Base-by-base conservation (phyloP, 2,113 vertebrate species). In the Neotragus pygmaeus region DNA sequence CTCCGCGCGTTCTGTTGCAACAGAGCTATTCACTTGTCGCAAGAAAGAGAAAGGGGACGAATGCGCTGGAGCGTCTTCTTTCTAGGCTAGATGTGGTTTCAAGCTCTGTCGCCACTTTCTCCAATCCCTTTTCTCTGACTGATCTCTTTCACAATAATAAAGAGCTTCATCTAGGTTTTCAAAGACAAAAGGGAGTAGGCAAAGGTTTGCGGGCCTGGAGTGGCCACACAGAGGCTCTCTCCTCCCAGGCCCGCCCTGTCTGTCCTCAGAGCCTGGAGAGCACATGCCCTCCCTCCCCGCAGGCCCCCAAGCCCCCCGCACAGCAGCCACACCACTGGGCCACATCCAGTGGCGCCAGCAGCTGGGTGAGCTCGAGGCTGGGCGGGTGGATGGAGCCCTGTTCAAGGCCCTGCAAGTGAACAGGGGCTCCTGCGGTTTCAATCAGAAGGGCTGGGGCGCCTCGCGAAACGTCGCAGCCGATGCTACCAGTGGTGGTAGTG, bases 1-100 rank as follows among this genome's bases (percentile, higher is more conserved):
- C 70, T 45, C 21, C 5, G 1, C 3, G 8, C 0, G 3, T 6
- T 6, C 7, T 0, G 14, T 1, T 9, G n/a, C 36, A 30, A 39
- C 25, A 15, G 17, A 64, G 19, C n/a, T 3, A 0, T 2, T 33
- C 17, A 12, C 86, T 39, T 7, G 11, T 6, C 3, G 8, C 6
- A 28, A 19, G 16, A 14, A 6, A 75, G 27, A 23, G 39, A 12
- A 6, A 16, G 21, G 12, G 0, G 21, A 23, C 6, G 0, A 6
- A 6, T 10, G 28, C 0, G 57, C 6, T 5, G 3, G 13, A 17
- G 23, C 0, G 16, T 5, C n/a, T 55, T 2, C 2, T 25, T 23
- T 70, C 21, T 6, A 9, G 14, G 11, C 27, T 21, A 10, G 84
- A 19, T 6, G 6, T 27, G 70, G 36, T 7, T 7, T 43, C 70